Evolutionary conservation across 2,888 invertebrate genomes (phyloP), one percentile per base, ranked within the genome.

Genomic region (Noctua janthina): DNA sequence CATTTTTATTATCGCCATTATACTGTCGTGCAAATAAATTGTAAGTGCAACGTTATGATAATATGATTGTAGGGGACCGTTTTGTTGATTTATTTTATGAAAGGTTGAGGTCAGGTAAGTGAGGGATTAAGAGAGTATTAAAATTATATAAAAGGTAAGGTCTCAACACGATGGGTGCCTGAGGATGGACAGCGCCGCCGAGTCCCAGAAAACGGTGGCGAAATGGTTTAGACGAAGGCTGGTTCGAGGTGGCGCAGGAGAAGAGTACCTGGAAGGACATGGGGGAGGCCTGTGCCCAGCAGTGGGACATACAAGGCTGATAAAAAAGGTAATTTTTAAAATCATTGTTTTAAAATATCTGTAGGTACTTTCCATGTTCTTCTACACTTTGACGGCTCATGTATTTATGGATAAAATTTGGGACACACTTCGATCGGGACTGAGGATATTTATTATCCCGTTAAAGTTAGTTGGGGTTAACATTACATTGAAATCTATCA

Each of bases 1-100:
- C 76, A 79, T 74, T 74, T 82, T 82, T 85, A 85, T 79, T 54
- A 79, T 64, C 68, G 68, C 67, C 74, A 79, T 85, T 86, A 72
- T 67, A 79, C 59, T 76, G 76, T 35, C 79, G 66, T 59, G 76
- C 79, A 68, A 85, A 86, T 86, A 79, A 76, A 84, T 78, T 80
- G 64, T 56, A 49, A 68, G 68, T 64, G 67, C 68, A n/a, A 78
- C 71, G 29, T 84, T 76, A 76, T n/a, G n/a, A n/a, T 68, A 66
- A 35, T 68, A 66, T 62, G 43, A 85, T 84, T 84, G 71, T 73
- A 85, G 51, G 10, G 51, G 64, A 62, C 39, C 1, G 13, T 35
- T 39, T 59, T 59, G 64, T 80, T 84, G 64, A 73, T 83, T 76
- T 35, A 10, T 72, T 77, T 71, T 39, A 39, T 4, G 39, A 46